These are phyloP conservation scores for Propithecus deckenii DNA, from an alignment of 2,797 vertebrate genomes.

Conservation along the genomic window DNA sequence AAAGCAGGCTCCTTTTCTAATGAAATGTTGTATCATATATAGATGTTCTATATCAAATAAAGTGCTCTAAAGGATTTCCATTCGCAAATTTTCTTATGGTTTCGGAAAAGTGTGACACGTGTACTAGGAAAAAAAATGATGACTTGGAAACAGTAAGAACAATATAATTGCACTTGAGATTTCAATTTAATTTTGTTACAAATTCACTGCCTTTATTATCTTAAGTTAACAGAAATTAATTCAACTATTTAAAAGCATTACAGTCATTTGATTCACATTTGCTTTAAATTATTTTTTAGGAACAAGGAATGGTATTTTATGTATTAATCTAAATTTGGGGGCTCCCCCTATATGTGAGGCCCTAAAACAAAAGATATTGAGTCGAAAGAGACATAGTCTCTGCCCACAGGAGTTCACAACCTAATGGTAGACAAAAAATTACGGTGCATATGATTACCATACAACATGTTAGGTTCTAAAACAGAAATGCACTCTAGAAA, in stretches of 20 bases:
- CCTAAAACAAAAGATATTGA: not conserved
- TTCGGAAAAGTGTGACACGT: not conserved
- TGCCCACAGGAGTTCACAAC: not conserved
- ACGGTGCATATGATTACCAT: not conserved
- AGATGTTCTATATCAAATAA: not conserved
- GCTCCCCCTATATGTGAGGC: not conserved
- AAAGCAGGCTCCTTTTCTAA: slow-evolving; percentile 2
- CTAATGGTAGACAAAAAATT: not conserved
- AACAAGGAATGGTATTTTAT: not conserved
- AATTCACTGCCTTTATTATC: slow-evolving; percentile 12
- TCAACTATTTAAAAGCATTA: slow-evolving; percentile 18
- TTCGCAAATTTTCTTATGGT: slow-evolving; percentile 23
- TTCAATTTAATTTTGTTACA: slow-evolving; percentile 52
- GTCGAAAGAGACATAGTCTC: not conserved
- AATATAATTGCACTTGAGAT: not conserved
- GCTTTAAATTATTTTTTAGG: slow-evolving; percentile 50
- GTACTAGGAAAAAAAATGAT: not conserved
- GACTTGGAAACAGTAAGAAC: not conserved
- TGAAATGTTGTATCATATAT: not conserved
- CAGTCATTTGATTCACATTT: slow-evolving; percentile 51
- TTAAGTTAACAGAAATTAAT: slow-evolving; percentile 39
- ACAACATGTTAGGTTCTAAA: not conserved
- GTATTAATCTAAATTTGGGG: not conserved
- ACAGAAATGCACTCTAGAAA: not conserved
- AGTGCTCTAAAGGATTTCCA: not conserved